A percentile compares a stretch with the other conserved stretches of the same genome.
These are phyloP conservation scores for Penaeus monodon DNA, from an alignment of 2,888 invertebrate species.

Conservation along the genomic window DNA sequence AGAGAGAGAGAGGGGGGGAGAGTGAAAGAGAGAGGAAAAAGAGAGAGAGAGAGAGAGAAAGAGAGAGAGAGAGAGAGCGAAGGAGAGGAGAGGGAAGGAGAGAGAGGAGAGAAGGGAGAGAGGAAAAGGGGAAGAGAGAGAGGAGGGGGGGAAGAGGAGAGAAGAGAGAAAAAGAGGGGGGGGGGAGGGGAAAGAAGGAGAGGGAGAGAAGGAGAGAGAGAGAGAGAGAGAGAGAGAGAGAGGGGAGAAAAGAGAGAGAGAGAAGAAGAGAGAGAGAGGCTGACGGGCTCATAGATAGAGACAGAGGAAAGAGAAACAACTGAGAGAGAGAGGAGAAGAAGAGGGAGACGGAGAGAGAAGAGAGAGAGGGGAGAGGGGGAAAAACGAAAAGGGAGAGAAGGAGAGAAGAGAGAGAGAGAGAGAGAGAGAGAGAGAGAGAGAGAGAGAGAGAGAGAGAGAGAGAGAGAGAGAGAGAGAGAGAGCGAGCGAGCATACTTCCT, in stretches of 20 bases:
- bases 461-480: not conserved
- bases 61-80: not conserved
- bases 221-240: not conserved
- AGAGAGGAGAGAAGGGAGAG: no score
- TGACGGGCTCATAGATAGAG: no score
- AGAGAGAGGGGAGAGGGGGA: not conserved
- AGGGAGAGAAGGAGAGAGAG: not conserved
- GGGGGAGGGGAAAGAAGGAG: not conserved
- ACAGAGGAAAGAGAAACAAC: not conserved
- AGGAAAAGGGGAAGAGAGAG: no score
- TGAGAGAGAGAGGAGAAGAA: not conserved
- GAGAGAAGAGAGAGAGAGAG: not conserved
- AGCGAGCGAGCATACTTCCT: no score
- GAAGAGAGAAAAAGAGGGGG: not conserved
- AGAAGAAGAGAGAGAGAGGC: not conserved
- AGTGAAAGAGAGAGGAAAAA: not conserved
- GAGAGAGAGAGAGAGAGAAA: not conserved
- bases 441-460: not conserved
- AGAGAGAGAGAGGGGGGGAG: not conserved
- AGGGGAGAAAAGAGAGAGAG: conserved; percentile 1
- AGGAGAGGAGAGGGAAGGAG: not conserved
- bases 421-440: not conserved
- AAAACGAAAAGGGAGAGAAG: not conserved
- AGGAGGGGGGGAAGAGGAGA: no score
- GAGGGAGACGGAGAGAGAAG: not conserved